Percentiles rank a stretch among this genome's conserved stretches.
phyloP scores from a whole-genome alignment of 2,113 vertebrate genomes.

The Pituophis catenifer region DNA sequence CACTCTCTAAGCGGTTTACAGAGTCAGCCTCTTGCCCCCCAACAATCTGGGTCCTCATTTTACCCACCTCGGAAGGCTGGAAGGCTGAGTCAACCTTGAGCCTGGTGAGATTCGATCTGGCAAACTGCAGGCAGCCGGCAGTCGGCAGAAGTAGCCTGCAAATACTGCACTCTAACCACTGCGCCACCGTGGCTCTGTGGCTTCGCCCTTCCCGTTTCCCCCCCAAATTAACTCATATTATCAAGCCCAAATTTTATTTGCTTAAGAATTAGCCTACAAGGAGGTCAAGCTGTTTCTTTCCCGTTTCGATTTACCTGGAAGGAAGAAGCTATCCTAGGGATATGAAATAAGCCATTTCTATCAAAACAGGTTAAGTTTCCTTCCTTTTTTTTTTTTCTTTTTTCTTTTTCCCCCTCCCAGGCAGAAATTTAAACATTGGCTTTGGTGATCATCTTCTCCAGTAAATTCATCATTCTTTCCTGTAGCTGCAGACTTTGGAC shows the following conservation, averaged over 20 bases:
- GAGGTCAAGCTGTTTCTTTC: conserved; percentile 44
- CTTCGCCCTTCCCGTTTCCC: too few species aligned
- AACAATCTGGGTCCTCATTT: too few species aligned
- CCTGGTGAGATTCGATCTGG: too few species aligned
- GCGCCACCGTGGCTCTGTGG: too few species aligned
- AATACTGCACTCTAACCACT: too few species aligned
- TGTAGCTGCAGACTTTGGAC: conserved; percentile 94
- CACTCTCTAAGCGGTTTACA: too few species aligned
- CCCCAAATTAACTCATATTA: conserved; percentile 2
- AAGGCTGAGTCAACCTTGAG: too few species aligned
- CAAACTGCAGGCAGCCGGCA: too few species aligned
- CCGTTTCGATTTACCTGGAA: conserved; percentile 54
- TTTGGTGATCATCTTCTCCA: conserved; percentile 90
- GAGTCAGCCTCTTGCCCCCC: too few species aligned
- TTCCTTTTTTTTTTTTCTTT: conserved; percentile 6
- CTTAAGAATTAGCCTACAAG: conserved; percentile 14
- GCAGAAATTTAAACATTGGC: conserved; percentile 61
- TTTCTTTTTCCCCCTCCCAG: background rate
- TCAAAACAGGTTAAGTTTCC: conserved; percentile 41
- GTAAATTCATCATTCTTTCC: conserved; percentile 95
- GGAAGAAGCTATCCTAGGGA: conserved; percentile 40
- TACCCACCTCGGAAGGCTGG: too few species aligned
- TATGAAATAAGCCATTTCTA: conserved; percentile 53
- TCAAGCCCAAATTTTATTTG: background rate
- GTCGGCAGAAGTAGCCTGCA: too few species aligned